phyloP scores from a whole-genome alignment of 2,888 invertebrate species.

The Proisotoma minuta region DNA sequence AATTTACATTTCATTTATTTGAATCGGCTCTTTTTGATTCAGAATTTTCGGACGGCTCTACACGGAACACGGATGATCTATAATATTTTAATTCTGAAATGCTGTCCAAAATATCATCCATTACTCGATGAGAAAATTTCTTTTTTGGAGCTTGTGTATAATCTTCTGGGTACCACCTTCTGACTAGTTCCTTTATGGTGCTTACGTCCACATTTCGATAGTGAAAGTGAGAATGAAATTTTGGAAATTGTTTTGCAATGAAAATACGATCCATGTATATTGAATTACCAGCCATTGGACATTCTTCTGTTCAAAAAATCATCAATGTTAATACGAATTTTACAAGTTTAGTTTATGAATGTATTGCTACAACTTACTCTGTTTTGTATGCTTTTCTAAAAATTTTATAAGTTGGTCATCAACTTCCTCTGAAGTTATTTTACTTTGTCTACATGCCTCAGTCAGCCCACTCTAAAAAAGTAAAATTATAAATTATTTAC shows the following conservation, averaged over 20 bases:
- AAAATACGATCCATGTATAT: conserved; percentile 82
- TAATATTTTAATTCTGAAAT: conserved; percentile 78
- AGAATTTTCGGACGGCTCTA: conserved; percentile 22
- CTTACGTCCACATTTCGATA: conserved; percentile 92
- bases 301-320: conserved; percentile 53
- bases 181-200: conserved; percentile 61
- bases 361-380: conserved; percentile 36
- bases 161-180: conserved; percentile 68
- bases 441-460: conserved; percentile 66
- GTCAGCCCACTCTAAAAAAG: conserved; percentile 71
- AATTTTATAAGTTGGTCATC: conserved; percentile 69
- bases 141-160: conserved; percentile 61
- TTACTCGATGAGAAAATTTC: conserved; percentile 63
- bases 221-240: conserved; percentile 70
- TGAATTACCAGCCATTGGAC: conserved; percentile 81
- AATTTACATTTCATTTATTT: background rate
- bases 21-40: background rate
- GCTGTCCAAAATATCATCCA: conserved; percentile 82
- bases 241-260: conserved; percentile 75
- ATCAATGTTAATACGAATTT: background rate
- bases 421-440: conserved; percentile 61
- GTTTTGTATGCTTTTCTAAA: conserved; percentile 57
- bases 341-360: background rate
- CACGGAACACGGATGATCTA: conserved; percentile 59
- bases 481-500: background rate